Evolutionary conservation across 1,140 invertebrate species (phyloP), one percentile per base, ranked within the genome.

Genomic region (Patella vulgata): DNA sequence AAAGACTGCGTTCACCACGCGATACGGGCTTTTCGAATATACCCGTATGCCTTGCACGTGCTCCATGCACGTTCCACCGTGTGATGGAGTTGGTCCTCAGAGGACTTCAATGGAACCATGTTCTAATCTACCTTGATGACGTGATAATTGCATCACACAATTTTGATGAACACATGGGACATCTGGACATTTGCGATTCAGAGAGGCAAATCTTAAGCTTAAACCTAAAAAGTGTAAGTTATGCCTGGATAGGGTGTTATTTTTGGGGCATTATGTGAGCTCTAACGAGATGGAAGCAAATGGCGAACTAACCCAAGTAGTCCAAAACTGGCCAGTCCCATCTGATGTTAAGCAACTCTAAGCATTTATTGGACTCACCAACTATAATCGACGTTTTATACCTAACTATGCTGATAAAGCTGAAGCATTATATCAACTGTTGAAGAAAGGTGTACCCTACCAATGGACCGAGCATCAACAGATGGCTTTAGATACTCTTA

Each of bases 1-100:
- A 42, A 75, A 75, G 43, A 68, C 67, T 12, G 61, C 67, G 17
- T 71, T 74, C 55, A 25, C 57, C 6, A 63, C 66, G 3, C 51
- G 51, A 43, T 63, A 54, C 42, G 70, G 67, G 0, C 33, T 66
- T 1, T 72, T 60, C 50, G 59, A 70, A 44, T 57, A 28, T 44
- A 39, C 8, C 2, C 2, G n/a, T 8, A 69, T 71, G 65, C 48
- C 53, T 25, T 70, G 73, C 51, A 63, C 6, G 33, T 8, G 33
- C 33, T 8, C 33, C 33, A 8, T 5, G 33, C 14, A 36, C 33
- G 14, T 36, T 36, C 33, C 33, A 36, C 65, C 33, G 33, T 8
- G 33, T 14, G 6, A 36, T 36, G 33, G 33, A 36, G 14, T 36
- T 36, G 33, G 33, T 36, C 14, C 33, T 36, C 6, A 36, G 33